These are phyloP conservation scores for Murina feae DNA, from an alignment of 2,113 vertebrate genomes.

Conservation along the genomic window DNA sequence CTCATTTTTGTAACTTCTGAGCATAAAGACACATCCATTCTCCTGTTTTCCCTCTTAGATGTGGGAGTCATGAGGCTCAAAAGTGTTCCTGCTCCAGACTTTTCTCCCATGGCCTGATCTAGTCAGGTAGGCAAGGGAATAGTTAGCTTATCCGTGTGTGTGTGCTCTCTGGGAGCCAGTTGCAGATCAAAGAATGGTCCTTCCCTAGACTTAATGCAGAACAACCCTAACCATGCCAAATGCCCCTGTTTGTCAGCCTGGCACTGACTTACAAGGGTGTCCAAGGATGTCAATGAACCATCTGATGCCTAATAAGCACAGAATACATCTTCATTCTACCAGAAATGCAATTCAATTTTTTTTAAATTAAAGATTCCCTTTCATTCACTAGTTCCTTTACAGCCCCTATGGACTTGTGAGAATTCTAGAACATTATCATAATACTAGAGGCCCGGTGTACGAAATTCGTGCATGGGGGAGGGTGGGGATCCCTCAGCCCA, in stretches of 20 bases:
- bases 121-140: neutral
- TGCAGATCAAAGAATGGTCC: conserved; percentile 24
- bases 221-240: neutral
- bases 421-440: conserved; percentile 11
- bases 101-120: neutral
- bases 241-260: neutral
- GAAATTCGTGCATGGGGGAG: too few species aligned
- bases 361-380: conserved; percentile 26
- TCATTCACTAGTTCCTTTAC: conserved; percentile 15
- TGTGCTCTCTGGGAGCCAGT: conserved; percentile 4
- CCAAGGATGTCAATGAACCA: neutral
- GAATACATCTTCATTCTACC: conserved; percentile 19
- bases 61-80: neutral
- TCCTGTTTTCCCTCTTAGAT: neutral
- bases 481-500: too few species aligned
- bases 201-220: conserved; percentile 38
- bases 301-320: neutral
- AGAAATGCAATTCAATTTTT: neutral
- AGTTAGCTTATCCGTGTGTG: neutral
- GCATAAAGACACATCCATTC: neutral
- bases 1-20: neutral
- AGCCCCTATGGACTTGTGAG: neutral
- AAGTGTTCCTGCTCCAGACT: neutral
- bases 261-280: neutral
- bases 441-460: too few species aligned